These are phyloP conservation scores for Ephialtes manifestator DNA, from an alignment of 2,888 invertebrate species.

Conservation along the genomic window DNA sequence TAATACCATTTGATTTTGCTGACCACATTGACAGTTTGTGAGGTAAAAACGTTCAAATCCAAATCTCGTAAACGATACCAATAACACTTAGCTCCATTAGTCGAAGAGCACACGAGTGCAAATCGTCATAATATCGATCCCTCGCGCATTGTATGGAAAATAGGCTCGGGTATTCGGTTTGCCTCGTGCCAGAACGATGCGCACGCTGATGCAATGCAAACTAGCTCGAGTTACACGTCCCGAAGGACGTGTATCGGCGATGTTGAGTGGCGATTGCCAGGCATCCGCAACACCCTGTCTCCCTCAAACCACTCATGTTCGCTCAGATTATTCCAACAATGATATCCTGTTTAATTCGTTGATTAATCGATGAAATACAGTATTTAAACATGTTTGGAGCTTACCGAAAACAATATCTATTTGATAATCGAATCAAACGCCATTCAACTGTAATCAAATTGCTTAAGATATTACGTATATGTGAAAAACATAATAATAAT, in stretches of 20 bases:
- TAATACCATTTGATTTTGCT: too few relatives aligned
- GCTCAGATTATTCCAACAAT: constrained; percentile 5
- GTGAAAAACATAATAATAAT: too few relatives aligned
- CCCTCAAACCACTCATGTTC: constrained; percentile 4
- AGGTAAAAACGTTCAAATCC: too few relatives aligned
- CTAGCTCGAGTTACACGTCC: constrained; percentile 31
- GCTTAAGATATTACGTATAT: too few relatives aligned
- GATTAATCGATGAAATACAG: not conserved
- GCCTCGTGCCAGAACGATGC: not conserved
- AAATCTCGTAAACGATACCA: constrained; percentile 3
- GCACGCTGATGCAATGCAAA: constrained; percentile 9
- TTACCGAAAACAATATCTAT: not conserved
- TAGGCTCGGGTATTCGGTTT: not conserved
- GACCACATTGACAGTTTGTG: too few relatives aligned
- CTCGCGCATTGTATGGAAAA: constrained; percentile 11
- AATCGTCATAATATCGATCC: constrained; percentile 18
- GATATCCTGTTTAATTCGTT: constrained; percentile 18
- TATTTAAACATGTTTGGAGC: not conserved
- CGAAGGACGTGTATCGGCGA: constrained; percentile 30
- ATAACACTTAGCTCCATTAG: constrained; percentile 19
- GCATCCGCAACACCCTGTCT: not conserved
- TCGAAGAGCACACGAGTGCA: not conserved
- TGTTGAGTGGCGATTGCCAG: constrained; percentile 2
- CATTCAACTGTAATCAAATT: not conserved
- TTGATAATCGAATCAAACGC: not conserved